Conservation (phyloP, 1,140 invertebrate genomes). For the Ylistrum balloti region DNA sequence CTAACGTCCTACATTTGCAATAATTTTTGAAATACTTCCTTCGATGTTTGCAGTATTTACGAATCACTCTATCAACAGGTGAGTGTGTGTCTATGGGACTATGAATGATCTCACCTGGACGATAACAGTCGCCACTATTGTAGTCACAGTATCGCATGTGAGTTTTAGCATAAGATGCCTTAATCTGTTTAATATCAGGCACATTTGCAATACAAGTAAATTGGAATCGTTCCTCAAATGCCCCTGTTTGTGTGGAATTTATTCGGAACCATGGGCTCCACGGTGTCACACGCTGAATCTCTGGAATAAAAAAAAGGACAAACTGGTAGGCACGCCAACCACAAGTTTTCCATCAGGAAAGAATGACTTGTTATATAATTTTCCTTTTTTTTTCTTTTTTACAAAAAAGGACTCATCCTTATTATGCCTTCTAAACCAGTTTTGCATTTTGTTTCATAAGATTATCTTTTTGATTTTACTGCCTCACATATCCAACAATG, state of each 20-base stretch:
- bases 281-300: conserved; percentile 67
- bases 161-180: conserved; percentile 88
- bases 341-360: background rate
- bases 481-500: too few relatives aligned
- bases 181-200: conserved; percentile 85
- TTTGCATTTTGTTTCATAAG: too few relatives aligned
- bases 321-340: background rate
- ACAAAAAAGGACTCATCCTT: too few relatives aligned
- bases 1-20: conserved; percentile 79
- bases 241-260: conserved; percentile 84
- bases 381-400: too few relatives aligned
- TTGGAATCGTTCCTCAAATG: conserved; percentile 89
- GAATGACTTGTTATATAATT: too few relatives aligned
- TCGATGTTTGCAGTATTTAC: conserved; percentile 75
- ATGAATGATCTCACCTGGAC: conserved; percentile 71
- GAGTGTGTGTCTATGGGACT: conserved; percentile 73
- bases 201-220: conserved; percentile 91
- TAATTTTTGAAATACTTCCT: conserved; percentile 74
- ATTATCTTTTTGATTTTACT: too few relatives aligned
- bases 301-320: conserved; percentile 66
- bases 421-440: too few relatives aligned
- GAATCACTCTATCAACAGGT: conserved; percentile 73
- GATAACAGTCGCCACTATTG: conserved; percentile 83
- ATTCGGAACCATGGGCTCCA: conserved; percentile 91
- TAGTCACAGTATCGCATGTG: conserved; percentile 89